Evolutionary conservation across 2,113 vertebrate genomes (phyloP), one percentile per base, ranked within the genome.

Genomic region (Gadus macrocephalus): DNA sequence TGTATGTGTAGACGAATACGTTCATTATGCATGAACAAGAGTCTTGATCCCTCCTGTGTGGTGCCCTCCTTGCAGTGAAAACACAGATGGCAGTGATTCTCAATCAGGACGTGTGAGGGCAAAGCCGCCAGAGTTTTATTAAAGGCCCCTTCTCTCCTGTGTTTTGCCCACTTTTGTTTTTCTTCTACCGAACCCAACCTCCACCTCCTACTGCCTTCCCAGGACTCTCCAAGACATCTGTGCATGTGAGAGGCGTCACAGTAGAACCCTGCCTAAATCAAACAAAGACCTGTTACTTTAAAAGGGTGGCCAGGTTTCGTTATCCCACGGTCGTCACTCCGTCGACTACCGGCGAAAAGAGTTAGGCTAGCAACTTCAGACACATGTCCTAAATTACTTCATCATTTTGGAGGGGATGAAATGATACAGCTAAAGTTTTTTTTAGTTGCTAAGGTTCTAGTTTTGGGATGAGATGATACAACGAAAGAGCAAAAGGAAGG

Each of bases 121-220:
- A 68, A 70, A 73, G 62, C 75, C 81, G 60, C 69, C 66, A 80
- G 53, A 42, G 66, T 69, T 78, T 79, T 66, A 64, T 49, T 55
- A 85, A 80, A 84, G 79, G 15, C 75, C 72, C 62, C 70, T 20
- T 75, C 72, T 85, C 15, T 42, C 75, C 79, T 49, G 65, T 72
- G 68, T 81, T 82, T 72, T 68, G 66, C 67, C 79, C 82, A 71
- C 70, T 82, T 83, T 80, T 85, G 65, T 83, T 85, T 81, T 82
- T 83, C 68, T 83, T 82, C 81, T 72, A 42, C 67, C 66, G 17
- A 64, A 64, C 68, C 15, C 53, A 14, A 55, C 53, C 53, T 67
- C 19, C 71, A 74, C 64, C 68, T 4, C 31, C 31, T 35, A 35
- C 3, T 71, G 73, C 55, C 70, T 80, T 64, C 53, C 42, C 5